A percentile compares a stretch with the other conserved stretches of the same genome.
Conservation (phyloP, 1,140 invertebrate species). For the Stenopsyche tienmushanensis region DNA sequence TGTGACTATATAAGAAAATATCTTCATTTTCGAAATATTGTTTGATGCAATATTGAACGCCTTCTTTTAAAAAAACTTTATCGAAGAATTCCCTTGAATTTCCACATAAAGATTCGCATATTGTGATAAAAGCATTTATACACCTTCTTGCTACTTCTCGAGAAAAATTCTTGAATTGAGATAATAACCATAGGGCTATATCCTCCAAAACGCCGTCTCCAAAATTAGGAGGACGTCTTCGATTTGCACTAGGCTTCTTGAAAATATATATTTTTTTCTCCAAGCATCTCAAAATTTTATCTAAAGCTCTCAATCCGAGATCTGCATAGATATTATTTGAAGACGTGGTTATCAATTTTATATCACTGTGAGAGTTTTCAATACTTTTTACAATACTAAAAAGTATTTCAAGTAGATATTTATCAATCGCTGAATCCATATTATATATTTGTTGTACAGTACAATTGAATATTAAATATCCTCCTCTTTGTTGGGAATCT, state of each 20-base stretch:
- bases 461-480: conserved; percentile 31
- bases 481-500: conserved; percentile 29
- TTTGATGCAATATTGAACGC: conserved; percentile 3
- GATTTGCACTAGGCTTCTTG: neutral
- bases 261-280: conserved; percentile 22
- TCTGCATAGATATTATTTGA: conserved; percentile 9
- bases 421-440: conserved; percentile 30
- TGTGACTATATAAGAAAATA: too few relatives aligned
- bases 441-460: conserved; percentile 14
- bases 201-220: conserved; percentile 20
- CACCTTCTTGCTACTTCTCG: conserved; percentile 10
- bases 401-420: conserved; percentile 34
- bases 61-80: conserved; percentile 19
- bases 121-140: conserved; percentile 19
- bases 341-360: neutral
- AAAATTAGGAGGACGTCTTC: conserved; percentile 30
- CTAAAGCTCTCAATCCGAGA: conserved; percentile 25
- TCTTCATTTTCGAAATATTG: conserved; percentile 23
- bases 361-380: conserved; percentile 2
- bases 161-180: conserved; percentile 18
- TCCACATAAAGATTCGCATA: too few relatives aligned
- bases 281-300: conserved; percentile 29
- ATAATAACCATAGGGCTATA: conserved; percentile 31
- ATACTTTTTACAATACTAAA: conserved; percentile 32
- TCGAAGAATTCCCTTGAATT: conserved; percentile 3